phyloP scores from a whole-genome alignment of 2,113 vertebrate genomes.

The Microtus montanus region DNA sequence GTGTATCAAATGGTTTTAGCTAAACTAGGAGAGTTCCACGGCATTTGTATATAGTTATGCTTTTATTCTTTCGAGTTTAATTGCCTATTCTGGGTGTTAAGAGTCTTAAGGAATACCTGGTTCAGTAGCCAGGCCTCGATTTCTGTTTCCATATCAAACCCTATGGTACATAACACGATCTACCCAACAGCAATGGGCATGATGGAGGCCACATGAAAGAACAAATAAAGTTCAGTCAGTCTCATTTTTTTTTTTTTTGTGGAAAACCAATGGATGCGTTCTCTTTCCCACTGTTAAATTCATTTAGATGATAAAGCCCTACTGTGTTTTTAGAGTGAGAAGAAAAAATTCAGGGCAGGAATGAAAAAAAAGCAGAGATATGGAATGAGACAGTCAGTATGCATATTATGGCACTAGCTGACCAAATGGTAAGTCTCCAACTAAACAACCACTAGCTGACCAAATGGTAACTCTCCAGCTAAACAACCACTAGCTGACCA shows the following conservation, averaged over 20 bases:
- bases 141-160: background rate
- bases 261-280: background rate
- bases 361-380: background rate
- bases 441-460: background rate
- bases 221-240: background rate
- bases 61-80: conserved; percentile 21
- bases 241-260: background rate
- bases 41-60: background rate
- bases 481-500: background rate
- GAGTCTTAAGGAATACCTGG: background rate
- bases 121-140: too few species aligned
- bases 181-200: background rate
- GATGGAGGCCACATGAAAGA: background rate
- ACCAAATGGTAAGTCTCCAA: background rate
- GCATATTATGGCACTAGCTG: background rate
- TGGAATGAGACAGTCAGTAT: accelerated
- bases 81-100: background rate
- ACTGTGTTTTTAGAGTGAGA: background rate
- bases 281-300: background rate
- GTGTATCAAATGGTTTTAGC: background rate
- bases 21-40: accelerated
- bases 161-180: background rate
- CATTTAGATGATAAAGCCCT: background rate
- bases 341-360: accelerated
- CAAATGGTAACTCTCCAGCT: conserved; percentile 7